Percentiles rank a stretch among this genome's conserved stretches.
phyloP scores from a whole-genome alignment of 2,797 vertebrate genomes.

The Darevskia mixta region DNA sequence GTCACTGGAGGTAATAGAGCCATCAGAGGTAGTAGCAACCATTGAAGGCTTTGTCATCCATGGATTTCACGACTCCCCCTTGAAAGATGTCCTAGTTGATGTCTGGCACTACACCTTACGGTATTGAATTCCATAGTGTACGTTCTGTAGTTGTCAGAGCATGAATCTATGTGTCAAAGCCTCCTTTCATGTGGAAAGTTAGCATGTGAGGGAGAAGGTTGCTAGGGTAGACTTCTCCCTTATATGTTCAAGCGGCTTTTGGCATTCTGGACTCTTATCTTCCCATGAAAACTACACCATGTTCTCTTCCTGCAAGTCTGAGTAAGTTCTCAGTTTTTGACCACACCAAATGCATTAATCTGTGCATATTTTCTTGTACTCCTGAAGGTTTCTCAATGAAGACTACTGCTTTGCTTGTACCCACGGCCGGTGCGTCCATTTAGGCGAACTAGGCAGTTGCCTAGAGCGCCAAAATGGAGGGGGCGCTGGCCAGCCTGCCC shows the following conservation, averaged over 20 bases:
- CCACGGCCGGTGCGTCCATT: no score
- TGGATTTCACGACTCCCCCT: no score
- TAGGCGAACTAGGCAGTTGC: no score
- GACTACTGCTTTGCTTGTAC: neutral
- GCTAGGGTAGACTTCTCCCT: neutral
- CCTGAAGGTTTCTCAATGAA: neutral
- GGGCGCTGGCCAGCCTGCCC: no score
- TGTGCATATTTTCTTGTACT: neutral
- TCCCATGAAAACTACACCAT: neutral
- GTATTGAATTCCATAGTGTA: no score
- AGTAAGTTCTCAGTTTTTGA: neutral
- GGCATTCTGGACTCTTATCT: neutral
- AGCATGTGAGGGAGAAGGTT: neutral
- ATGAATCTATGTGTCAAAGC: neutral
- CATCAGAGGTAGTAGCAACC: no score
- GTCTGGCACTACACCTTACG: no score
- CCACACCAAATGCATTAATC: constrained; percentile 43
- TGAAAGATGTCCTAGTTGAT: no score
- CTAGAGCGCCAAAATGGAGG: no score
- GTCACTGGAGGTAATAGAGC: no score
- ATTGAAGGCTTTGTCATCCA: no score
- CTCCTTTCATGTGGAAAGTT: no score
- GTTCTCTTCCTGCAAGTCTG: neutral
- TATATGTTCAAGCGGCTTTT: neutral
- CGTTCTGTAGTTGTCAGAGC: constrained; percentile 30